Conservation (phyloP, 2,113 vertebrate genomes). For the Loxodonta africana region DNA sequence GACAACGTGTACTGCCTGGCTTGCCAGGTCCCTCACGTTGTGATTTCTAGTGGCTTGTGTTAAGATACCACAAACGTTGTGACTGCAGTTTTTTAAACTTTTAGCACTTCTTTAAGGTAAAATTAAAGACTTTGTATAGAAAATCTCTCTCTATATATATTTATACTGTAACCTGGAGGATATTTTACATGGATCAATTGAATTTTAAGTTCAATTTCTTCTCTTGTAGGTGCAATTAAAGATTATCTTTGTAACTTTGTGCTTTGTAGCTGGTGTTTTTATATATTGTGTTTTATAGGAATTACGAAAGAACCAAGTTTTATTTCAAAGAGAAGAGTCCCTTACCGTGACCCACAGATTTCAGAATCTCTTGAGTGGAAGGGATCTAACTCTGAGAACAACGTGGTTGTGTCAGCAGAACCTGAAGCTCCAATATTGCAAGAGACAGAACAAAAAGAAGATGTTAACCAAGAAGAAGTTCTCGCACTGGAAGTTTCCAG, state of each 20-base stretch:
- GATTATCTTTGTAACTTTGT: constrained; percentile 28
- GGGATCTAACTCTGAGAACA: constrained; percentile 72
- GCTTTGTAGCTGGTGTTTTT: constrained; percentile 45
- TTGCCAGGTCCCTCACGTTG: constrained; percentile 32
- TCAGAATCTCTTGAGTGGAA: constrained; percentile 90
- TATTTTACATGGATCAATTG: constrained; percentile 12
- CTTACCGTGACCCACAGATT: constrained; percentile 89
- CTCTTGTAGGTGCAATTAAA: not conserved
- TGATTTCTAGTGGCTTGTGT: constrained; percentile 40
- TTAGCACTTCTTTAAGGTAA: constrained; percentile 43
- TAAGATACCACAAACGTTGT: constrained; percentile 46
- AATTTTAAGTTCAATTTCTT: constrained; percentile 63
- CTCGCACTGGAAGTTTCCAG: constrained; percentile 84
- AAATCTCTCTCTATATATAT: constrained; percentile 11
- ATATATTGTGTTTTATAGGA: constrained; percentile 85
- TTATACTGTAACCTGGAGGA: not conserved
- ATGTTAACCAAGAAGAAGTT: constrained; percentile 76
- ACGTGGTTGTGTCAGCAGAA: constrained; percentile 62
- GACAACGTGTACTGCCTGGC: not conserved
- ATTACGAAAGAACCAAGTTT: constrained; percentile 92
- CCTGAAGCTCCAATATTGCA: constrained; percentile 73
- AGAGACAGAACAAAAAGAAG: constrained; percentile 63
- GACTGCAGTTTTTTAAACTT: constrained; percentile 51
- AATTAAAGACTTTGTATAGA: constrained; percentile 57
- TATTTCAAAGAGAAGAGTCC: constrained; percentile 92